Evolutionary conservation across 2,113 vertebrate species (phyloP).

Genomic region (Psilopogon haemacephalus): DNA sequence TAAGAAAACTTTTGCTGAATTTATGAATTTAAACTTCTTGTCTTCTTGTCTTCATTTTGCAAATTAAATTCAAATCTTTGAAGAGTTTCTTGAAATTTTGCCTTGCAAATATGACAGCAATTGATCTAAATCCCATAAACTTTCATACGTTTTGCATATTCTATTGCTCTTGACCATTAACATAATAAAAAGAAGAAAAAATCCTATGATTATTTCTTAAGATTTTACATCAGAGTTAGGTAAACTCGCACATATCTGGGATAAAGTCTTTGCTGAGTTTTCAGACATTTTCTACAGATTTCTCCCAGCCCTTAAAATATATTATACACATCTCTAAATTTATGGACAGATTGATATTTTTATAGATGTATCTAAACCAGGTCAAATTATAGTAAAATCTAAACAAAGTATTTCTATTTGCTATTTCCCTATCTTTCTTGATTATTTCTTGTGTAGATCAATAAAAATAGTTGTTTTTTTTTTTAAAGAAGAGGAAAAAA

Average conservation of each 20-base stretch:
- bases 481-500: not conserved
- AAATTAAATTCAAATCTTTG: constrained; percentile 38
- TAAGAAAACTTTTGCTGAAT: not conserved
- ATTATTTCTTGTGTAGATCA: not conserved
- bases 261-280: constrained; percentile 41
- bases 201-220: not conserved
- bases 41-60: not conserved
- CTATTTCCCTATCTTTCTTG: not conserved
- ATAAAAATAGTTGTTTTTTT: not conserved
- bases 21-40: not conserved
- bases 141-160: constrained; percentile 52
- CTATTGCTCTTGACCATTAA: constrained; percentile 39
- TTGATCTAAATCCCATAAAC: constrained; percentile 50
- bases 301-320: not conserved
- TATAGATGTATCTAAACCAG: constrained; percentile 22
- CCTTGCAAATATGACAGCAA: constrained; percentile 42
- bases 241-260: constrained; percentile 48
- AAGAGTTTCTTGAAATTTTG: not conserved
- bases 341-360: constrained; percentile 34
- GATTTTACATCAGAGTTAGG: constrained; percentile 24
- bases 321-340: not conserved
- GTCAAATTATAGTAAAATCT: constrained; percentile 40
- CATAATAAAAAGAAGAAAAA: constrained; percentile 35
- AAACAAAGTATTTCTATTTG: not conserved
- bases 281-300: constrained; percentile 23